Conservation (phyloP, 2,113 vertebrate species). For the Columba janthina region DNA sequence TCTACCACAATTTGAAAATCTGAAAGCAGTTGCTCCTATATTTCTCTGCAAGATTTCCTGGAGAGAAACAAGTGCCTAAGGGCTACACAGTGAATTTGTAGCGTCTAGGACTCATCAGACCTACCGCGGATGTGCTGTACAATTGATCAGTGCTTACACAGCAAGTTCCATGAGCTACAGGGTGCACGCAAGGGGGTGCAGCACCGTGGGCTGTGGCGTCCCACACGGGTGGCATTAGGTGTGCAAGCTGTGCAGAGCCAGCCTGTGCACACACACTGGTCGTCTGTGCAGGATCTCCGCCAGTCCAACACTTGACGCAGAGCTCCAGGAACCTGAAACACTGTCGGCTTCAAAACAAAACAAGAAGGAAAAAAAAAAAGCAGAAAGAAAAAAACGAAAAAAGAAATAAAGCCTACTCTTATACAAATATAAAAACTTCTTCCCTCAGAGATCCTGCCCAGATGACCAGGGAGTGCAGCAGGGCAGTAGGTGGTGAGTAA, state of each 20-base stretch:
- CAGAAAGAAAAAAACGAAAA: background rate
- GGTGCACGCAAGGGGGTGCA: background rate
- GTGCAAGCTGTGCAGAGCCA: background rate
- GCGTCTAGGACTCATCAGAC: background rate
- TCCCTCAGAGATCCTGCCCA: background rate
- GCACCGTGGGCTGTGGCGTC: background rate
- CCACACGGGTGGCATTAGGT: rapidly evolving
- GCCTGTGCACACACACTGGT: rapidly evolving
- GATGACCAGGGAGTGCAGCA: background rate
- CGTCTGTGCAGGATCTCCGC: background rate
- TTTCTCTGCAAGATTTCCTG: background rate
- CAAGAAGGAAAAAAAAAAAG: background rate
- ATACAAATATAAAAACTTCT: background rate
- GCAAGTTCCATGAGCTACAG: background rate
- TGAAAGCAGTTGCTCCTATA: background rate
- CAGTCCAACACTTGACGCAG: background rate
- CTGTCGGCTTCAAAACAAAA: background rate
- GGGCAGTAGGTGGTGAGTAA: background rate
- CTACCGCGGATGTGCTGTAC: rapidly evolving
- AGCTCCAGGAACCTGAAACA: background rate
- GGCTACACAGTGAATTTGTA: background rate
- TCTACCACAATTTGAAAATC: background rate
- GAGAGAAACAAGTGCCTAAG: background rate
- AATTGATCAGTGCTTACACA: background rate
- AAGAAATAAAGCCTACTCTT: background rate